Evolutionary conservation across 30 jellyfish, hydroid and myxozoan genomes (phyloP).

Genomic region (Cassiopea xamachana): DNA sequence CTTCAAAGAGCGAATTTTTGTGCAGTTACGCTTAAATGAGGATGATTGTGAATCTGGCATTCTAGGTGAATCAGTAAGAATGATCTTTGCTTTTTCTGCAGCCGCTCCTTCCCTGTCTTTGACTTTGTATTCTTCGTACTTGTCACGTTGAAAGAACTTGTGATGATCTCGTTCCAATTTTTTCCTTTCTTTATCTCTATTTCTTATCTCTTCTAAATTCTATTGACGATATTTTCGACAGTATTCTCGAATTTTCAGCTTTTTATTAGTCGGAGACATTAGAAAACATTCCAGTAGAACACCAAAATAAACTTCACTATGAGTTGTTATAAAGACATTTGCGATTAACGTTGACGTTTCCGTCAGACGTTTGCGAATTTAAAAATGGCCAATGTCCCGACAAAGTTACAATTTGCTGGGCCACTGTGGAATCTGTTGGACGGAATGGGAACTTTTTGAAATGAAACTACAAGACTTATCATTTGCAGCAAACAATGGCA

Average conservation of each 20-base stretch:
- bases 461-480: neutral
- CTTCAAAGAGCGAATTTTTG: slow-evolving; percentile 35
- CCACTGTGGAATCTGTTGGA: neutral
- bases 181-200: neutral
- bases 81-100: slow-evolving; percentile 7
- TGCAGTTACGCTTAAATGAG: neutral
- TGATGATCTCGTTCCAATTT: neutral
- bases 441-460: neutral
- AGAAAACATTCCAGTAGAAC: neutral
- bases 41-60: neutral
- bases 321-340: neutral
- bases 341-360: too few species aligned
- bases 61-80: neutral
- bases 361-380: neutral
- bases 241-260: neutral
- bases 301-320: neutral
- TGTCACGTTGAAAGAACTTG: neutral
- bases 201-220: neutral
- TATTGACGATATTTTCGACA: slow-evolving; percentile 4
- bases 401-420: neutral
- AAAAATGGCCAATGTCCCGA: neutral
- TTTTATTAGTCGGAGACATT: neutral
- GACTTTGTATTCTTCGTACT: neutral
- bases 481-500: neutral
- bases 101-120: neutral